Base-by-base conservation (phyloP, 1,140 invertebrate genomes). In the Scaptomyza montana region DNA sequence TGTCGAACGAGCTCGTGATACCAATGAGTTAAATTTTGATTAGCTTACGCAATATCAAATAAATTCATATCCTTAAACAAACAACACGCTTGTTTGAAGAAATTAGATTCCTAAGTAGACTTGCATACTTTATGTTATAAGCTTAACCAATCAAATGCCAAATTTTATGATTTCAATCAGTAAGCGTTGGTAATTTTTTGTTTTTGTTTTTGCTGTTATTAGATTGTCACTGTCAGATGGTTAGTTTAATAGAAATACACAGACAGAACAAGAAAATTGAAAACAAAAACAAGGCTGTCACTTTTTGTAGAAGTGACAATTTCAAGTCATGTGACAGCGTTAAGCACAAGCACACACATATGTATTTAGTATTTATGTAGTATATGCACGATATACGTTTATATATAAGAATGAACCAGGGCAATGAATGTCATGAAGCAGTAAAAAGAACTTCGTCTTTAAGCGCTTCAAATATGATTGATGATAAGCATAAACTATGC, bases 241-340 rank as follows among this genome's bases (percentile, higher is more conserved):
- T 66, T 50, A 13, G 28, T 56, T 46, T 56, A 60, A 60, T 60
- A 36, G 33, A 60, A 60, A 60, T 59, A 33, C 55, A 59, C 60
- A 63, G 67, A 63, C 50, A 55, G 21, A 54, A 19, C 43, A 69
- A 60, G 50, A 56, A 62, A 53, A 62, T 12, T 4, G 47, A 28
- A n/a, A 50, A 28, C 9, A 47, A 43, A 54, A 63, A 63, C 62
- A 50, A 49, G 57, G 10, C 66, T 63, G 66, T 63, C 66, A 54
- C 33, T 53, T 61, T 36, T 43, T 43, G 64, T 21, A 59, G 9
- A 47, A 66, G 63, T 66, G 64, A 41, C 21, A 25, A 25, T 51
- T 41, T 28, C 65, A 46, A 62, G 57, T 36, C 50, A 46, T 54
- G 39, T 64, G 50, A 54, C 50, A 33, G 62, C 47, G 41, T 43